Percentiles rank a stretch among this genome's conserved stretches.
phyloP scores from a whole-genome alignment of 2,797 vertebrate species.

The Momotus momota region DNA sequence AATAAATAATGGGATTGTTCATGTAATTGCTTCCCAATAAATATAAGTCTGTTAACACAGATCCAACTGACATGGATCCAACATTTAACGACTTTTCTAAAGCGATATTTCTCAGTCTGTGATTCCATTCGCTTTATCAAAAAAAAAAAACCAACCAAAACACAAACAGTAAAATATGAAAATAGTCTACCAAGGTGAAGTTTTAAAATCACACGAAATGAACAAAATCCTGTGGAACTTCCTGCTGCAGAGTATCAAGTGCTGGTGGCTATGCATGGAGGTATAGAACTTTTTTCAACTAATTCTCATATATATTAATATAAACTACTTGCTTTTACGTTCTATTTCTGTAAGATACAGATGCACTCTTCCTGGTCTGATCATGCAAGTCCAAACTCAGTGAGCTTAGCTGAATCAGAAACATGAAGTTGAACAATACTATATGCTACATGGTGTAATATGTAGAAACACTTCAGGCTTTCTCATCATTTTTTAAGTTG shows the following conservation, averaged over 20 bases:
- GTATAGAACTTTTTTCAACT: not conserved
- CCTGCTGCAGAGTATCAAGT: not conserved
- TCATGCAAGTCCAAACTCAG: not conserved
- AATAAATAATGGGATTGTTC: constrained; percentile 52
- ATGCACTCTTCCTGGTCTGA: not conserved
- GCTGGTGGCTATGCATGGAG: not conserved
- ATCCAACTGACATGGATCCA: not conserved
- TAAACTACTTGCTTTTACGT: not conserved
- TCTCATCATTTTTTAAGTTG: not conserved
- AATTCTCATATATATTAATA: not conserved
- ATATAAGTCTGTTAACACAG: not conserved
- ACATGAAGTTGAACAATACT: not conserved
- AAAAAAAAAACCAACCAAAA: not conserved
- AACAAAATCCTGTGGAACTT: not conserved
- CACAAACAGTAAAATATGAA: not conserved
- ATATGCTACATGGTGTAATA: not conserved
- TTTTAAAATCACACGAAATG: not conserved
- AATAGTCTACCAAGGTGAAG: not conserved
- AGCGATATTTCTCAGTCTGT: not conserved
- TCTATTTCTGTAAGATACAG: not conserved
- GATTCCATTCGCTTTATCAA: constrained; percentile 15
- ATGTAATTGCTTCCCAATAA: constrained; percentile 11
- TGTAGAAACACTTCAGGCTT: not conserved
- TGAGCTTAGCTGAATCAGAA: not conserved
- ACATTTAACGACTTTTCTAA: not conserved